Percentiles rank a stretch among this genome's conserved stretches.
Conservation (phyloP, 2,888 invertebrate genomes). For the Selenia dentaria region DNA sequence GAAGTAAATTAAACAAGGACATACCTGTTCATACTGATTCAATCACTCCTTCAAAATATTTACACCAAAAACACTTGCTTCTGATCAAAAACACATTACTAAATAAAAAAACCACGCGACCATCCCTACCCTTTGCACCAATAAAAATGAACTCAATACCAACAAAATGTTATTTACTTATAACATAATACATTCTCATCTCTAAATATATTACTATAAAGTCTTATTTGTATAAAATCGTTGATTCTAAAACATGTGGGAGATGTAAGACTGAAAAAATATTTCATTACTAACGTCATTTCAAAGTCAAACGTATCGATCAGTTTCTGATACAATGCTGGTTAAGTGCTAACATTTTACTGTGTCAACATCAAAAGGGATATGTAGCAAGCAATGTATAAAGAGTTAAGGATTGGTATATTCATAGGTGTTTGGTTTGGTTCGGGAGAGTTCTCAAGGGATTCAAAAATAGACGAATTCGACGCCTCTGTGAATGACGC, state of each 20-base stretch:
- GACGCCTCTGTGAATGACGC: slow-evolving; percentile 56
- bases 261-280: slow-evolving; percentile 19
- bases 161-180: background rate
- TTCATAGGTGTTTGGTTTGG: slow-evolving; percentile 8
- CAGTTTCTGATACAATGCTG: slow-evolving; percentile 35
- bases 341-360: slow-evolving; percentile 3
- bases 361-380: background rate
- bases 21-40: slow-evolving; percentile 32
- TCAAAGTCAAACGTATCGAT: slow-evolving; percentile 13
- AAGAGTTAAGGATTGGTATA: background rate
- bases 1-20: no score
- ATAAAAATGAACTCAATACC: slow-evolving; percentile 13
- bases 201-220: no score
- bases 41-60: slow-evolving; percentile 4
- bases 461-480: slow-evolving; percentile 64
- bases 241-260: slow-evolving; percentile 15
- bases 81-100: slow-evolving; percentile 2
- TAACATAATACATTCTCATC: background rate
- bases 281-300: slow-evolving; percentile 3
- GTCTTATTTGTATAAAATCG: no score
- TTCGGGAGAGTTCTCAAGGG: slow-evolving; percentile 47
- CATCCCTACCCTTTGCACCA: slow-evolving; percentile 10
- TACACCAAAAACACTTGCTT: slow-evolving; percentile 6
- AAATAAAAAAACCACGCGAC: slow-evolving; percentile 23
- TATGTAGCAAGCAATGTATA: slow-evolving; percentile 38